Percentiles rank a stretch among this genome's conserved stretches.
These are phyloP conservation scores for Lycaon pictus DNA, from an alignment of 2,113 vertebrate species.

Conservation along the genomic window DNA sequence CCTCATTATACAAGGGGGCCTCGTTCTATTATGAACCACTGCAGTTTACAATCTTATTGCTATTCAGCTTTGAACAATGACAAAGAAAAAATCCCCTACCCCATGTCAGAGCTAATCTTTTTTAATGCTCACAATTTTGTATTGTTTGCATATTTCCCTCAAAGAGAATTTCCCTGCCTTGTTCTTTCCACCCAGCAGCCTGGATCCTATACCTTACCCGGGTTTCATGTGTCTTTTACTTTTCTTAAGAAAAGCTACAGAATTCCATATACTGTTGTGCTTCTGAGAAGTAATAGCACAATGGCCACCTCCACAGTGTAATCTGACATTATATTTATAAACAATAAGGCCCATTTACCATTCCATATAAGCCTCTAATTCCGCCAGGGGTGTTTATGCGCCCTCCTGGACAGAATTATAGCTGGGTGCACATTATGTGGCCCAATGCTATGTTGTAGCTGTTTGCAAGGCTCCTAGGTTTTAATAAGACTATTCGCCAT, in stretches of 20 bases:
- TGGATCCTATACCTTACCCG: neutral
- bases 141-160: constrained; percentile 58
- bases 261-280: neutral
- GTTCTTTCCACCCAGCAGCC: neutral
- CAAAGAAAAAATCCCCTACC: constrained; percentile 60
- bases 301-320: neutral
- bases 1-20: constrained; percentile 81
- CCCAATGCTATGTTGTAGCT: neutral
- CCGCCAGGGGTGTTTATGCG: neutral
- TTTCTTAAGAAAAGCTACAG: neutral
- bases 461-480: neutral
- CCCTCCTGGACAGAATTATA: constrained; percentile 45
- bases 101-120: constrained; percentile 73
- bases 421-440: neutral
- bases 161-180: neutral
- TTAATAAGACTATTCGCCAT: constrained; percentile 70
- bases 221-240: constrained; percentile 33
- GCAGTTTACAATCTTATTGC: constrained; percentile 76
- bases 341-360: neutral
- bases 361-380: neutral
- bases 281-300: neutral
- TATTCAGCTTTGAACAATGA: constrained; percentile 81
- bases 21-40: constrained; percentile 81
- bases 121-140: constrained; percentile 68
- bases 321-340: neutral